These are phyloP conservation scores for Mythimna ferrago DNA, from an alignment of 2,888 invertebrate genomes.

Conservation along the genomic window DNA sequence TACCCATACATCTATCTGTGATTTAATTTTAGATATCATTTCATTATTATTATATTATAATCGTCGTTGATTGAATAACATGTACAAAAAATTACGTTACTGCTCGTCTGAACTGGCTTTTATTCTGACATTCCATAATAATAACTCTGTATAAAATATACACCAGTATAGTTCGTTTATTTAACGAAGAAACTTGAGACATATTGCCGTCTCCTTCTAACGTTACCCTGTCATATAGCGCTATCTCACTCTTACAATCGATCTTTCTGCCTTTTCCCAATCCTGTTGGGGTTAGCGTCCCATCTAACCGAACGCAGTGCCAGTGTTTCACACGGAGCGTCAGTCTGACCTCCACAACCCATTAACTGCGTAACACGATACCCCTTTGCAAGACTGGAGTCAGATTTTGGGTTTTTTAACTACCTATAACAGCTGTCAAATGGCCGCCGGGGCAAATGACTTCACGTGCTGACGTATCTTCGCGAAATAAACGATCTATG, in stretches of 20 bases:
- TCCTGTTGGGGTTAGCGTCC: not conserved
- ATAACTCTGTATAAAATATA: slow-evolving; percentile 25
- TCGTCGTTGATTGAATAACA: too few relatives aligned
- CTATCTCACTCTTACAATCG: not conserved
- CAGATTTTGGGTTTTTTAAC: too few relatives aligned
- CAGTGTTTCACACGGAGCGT: not conserved
- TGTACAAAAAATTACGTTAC: not conserved
- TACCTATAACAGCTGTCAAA: too few relatives aligned
- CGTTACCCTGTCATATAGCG: not conserved
- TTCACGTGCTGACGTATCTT: not conserved
- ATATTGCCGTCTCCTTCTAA: not conserved
- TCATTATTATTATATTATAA: too few relatives aligned
- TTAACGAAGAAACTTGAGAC: not conserved
- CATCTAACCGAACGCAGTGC: not conserved
- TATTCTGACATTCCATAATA: slow-evolving; percentile 12
- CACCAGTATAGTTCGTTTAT: slow-evolving; percentile 1
- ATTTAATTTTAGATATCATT: too few relatives aligned
- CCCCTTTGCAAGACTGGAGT: not conserved
- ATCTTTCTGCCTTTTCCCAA: not conserved
- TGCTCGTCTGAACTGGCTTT: slow-evolving; percentile 13
- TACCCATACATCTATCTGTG: too few relatives aligned
- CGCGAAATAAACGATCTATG: not conserved
- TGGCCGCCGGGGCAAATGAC: too few relatives aligned
- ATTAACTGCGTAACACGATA: not conserved
- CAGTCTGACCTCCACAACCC: not conserved